Percentiles rank a stretch among this genome's conserved stretches.
Conservation (phyloP, 2,888 invertebrate genomes). For the Drosophila mulleri region DNA sequence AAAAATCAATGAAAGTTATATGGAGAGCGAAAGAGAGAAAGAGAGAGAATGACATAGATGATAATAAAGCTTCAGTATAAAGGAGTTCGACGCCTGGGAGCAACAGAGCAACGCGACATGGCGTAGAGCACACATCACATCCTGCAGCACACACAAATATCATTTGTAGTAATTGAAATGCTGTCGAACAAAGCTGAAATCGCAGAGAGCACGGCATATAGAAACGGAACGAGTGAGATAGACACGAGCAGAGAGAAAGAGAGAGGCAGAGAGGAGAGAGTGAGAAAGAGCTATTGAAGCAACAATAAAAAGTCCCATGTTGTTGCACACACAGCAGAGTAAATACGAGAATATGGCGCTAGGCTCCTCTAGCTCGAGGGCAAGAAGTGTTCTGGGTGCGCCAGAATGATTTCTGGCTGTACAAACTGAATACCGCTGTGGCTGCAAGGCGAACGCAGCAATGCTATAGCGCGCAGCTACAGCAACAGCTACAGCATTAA, state of each 20-base stretch:
- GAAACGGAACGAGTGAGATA: not conserved
- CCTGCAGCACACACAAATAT: constrained; percentile 48
- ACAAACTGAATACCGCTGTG: constrained; percentile 67
- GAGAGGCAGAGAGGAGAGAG: not conserved
- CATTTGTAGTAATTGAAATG: constrained; percentile 80
- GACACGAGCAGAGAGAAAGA: not conserved
- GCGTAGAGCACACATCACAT: constrained; percentile 30
- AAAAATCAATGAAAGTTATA: constrained; percentile 63
- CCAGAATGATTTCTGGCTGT: constrained; percentile 69
- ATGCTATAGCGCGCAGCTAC: not conserved
- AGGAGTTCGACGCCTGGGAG: constrained; percentile 17
- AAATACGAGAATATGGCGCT: constrained; percentile 31
- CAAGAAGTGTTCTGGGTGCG: constrained; percentile 34
- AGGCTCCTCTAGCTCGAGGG: constrained; percentile 14
- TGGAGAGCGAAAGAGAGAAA: no score
- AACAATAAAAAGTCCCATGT: constrained; percentile 17
- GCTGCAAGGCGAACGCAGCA: constrained; percentile 18
- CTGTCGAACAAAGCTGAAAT: constrained; percentile 67
- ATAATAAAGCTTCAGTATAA: constrained; percentile 12
- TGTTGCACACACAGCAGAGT: constrained; percentile 2
- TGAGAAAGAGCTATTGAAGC: constrained; percentile 13
- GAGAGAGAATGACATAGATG: constrained; percentile 2
- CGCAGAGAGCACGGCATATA: constrained; percentile 1
- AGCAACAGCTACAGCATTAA: constrained; percentile 13
- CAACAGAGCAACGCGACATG: constrained; percentile 6